phyloP scores from a whole-genome alignment of 1,140 invertebrate genomes.

The Brachystomella parvula region DNA sequence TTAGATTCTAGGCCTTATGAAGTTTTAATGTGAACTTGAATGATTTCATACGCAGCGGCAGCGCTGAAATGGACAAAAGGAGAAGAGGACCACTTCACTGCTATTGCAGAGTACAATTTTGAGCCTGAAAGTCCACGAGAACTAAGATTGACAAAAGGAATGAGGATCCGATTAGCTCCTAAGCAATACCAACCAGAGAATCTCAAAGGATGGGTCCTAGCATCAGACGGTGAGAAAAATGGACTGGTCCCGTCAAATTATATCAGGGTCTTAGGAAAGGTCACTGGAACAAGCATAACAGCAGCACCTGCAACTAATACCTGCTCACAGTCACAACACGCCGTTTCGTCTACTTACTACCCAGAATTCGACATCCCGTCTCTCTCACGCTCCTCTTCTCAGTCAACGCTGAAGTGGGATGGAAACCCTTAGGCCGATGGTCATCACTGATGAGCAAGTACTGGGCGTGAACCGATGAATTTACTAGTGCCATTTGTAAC shows the following conservation, averaged over 20 bases:
- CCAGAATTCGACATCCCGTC: background rate
- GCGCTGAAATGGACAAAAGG: constrained; percentile 53
- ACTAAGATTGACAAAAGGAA: constrained; percentile 64
- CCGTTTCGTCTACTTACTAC: background rate
- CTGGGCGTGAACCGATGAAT: background rate
- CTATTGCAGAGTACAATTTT: constrained; percentile 69
- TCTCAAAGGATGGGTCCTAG: constrained; percentile 65
- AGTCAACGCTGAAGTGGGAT: background rate
- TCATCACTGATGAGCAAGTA: background rate
- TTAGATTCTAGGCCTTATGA: background rate
- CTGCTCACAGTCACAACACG: background rate
- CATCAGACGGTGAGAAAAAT: constrained; percentile 57
- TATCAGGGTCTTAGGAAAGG: constrained; percentile 45
- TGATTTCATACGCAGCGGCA: background rate
- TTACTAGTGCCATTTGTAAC: background rate
- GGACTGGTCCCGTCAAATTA: constrained; percentile 77
- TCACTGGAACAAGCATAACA: background rate
- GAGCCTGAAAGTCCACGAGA: constrained; percentile 61
- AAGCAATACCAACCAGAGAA: constrained; percentile 66
- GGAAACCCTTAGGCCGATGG: background rate
- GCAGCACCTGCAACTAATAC: background rate
- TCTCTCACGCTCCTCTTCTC: background rate
- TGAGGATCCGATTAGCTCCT: constrained; percentile 72
- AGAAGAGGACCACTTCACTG: constrained; percentile 57
- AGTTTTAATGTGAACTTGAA: background rate